phyloP scores from a whole-genome alignment of 1,140 invertebrate species.

The Ceratina australensis region DNA sequence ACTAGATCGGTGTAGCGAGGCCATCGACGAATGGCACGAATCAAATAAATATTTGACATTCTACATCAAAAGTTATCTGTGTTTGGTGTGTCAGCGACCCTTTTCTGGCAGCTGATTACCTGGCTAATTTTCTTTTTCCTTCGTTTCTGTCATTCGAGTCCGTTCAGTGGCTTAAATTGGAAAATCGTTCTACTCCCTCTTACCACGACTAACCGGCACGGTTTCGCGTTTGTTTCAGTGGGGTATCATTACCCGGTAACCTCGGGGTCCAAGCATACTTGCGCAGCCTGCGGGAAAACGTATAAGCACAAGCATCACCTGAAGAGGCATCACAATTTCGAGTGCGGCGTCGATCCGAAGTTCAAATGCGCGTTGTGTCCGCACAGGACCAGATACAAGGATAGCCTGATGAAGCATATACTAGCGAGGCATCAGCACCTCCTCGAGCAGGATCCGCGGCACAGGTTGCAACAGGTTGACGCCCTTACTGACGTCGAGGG shows the following conservation, averaged over 20 bases:
- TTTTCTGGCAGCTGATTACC: neutral
- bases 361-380: slow-evolving; percentile 81
- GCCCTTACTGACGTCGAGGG: slow-evolving; percentile 30
- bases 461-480: slow-evolving; percentile 52
- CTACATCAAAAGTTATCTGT: slow-evolving; percentile 16
- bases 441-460: slow-evolving; percentile 60
- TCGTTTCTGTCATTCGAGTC: neutral
- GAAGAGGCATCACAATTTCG: slow-evolving; percentile 80
- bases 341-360: slow-evolving; percentile 82
- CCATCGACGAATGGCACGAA: neutral
- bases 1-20: too few species aligned
- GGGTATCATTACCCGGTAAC: slow-evolving; percentile 29
- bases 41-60: slow-evolving; percentile 36
- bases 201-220: slow-evolving; percentile 5
- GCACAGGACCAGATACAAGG: slow-evolving; percentile 81
- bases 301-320: slow-evolving; percentile 80
- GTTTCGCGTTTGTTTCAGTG: slow-evolving; percentile 58
- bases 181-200: neutral
- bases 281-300: slow-evolving; percentile 78
- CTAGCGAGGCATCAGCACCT: slow-evolving; percentile 69
- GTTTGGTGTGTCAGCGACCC: neutral
- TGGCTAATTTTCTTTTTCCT: neutral
- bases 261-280: slow-evolving; percentile 65
- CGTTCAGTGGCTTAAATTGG: neutral
- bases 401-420: slow-evolving; percentile 76